Evolutionary conservation across 2,888 invertebrate species (phyloP).

Genomic region (Neocrepidodera transversa): DNA sequence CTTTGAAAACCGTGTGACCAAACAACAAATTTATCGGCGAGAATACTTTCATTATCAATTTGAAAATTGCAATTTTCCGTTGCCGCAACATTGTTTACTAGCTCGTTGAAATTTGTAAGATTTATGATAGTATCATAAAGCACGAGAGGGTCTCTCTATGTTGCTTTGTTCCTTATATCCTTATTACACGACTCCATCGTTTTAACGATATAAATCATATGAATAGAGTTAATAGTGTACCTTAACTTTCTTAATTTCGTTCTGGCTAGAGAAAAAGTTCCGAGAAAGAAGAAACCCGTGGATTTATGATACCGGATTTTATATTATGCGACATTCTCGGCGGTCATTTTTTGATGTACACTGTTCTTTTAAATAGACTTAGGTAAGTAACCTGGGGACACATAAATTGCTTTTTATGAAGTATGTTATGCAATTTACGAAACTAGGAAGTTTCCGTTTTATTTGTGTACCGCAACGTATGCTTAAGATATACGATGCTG

Average conservation of each 20-base stretch:
- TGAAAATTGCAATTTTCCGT: constrained; percentile 33
- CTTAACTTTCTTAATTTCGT: constrained; percentile 34
- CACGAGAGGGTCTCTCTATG: constrained; percentile 27
- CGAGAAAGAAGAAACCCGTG: constrained; percentile 4
- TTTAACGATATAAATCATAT: constrained; percentile 31
- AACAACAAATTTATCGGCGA: constrained; percentile 12
- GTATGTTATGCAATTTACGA: not conserved
- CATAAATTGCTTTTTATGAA: not conserved
- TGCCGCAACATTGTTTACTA: constrained; percentile 33
- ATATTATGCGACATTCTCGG: constrained; percentile 3
- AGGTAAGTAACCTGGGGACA: not conserved
- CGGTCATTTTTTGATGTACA: constrained; percentile 3
- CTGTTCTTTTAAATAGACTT: not conserved
- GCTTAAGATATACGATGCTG: not conserved
- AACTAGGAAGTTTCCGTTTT: not conserved
- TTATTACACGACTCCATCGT: constrained; percentile 34
- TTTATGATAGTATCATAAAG: constrained; percentile 33
- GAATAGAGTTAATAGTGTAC: constrained; percentile 32
- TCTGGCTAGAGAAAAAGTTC: constrained; percentile 10
- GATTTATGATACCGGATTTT: constrained; percentile 16
- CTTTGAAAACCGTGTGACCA: no score
- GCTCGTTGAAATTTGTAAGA: constrained; percentile 36
- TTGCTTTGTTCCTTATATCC: constrained; percentile 35
- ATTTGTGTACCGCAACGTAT: not conserved
- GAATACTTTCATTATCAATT: constrained; percentile 25